A percentile compares a stretch with the other conserved stretches of the same genome.
Evolutionary conservation across 2,888 invertebrate species (phyloP).

Genomic region (Zeuzera pyrina): DNA sequence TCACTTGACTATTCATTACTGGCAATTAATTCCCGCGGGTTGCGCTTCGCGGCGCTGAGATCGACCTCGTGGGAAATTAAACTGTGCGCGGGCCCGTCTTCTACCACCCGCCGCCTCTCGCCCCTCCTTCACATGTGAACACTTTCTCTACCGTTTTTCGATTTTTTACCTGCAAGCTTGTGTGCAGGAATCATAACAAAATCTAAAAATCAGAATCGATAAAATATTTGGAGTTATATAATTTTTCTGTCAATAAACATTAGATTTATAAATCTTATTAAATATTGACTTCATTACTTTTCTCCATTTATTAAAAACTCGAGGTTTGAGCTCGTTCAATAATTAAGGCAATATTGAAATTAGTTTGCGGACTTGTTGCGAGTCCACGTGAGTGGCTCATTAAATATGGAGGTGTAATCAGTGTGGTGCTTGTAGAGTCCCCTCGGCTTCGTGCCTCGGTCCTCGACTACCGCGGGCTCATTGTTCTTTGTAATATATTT

Average conservation of each 20-base stretch:
- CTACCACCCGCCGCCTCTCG: constrained; percentile 30
- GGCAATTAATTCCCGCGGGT: constrained; percentile 73
- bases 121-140: constrained; percentile 51
- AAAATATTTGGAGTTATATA: background rate
- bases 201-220: background rate
- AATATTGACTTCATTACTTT: too few relatives aligned
- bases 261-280: too few relatives aligned
- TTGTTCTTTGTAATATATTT: constrained; percentile 21
- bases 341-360: constrained; percentile 56
- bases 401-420: constrained; percentile 68
- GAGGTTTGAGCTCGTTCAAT: constrained; percentile 36
- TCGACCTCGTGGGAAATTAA: constrained; percentile 74
- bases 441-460: constrained; percentile 39
- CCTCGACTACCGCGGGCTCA: constrained; percentile 31
- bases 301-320: background rate
- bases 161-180: constrained; percentile 48
- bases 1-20: constrained; percentile 73
- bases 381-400: constrained; percentile 58
- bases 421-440: constrained; percentile 48
- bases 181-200: constrained; percentile 13
- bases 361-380: constrained; percentile 48
- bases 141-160: constrained; percentile 60
- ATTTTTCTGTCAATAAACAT: too few relatives aligned
- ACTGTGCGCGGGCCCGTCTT: constrained; percentile 61
- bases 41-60: constrained; percentile 67